Percentiles rank a stretch among this genome's conserved stretches.
Conservation (phyloP, 53 echinoderm and acorn worm genomes). For the Arbacia lixula region DNA sequence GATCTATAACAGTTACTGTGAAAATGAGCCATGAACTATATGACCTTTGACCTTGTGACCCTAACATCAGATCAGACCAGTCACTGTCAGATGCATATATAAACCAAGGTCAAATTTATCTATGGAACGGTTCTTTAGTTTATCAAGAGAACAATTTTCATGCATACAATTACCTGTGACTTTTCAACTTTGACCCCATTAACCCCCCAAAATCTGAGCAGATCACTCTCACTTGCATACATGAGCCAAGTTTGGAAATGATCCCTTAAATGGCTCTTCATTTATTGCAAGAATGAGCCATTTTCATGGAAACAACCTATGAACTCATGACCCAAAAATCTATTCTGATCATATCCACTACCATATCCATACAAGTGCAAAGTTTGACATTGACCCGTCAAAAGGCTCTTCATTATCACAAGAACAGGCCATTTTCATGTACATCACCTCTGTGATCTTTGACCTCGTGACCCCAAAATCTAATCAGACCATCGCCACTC, state of each 20-base stretch:
- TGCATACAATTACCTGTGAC: constrained; percentile 11
- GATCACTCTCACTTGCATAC: constrained; percentile 5
- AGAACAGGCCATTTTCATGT: not conserved
- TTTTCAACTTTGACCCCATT: constrained; percentile 28
- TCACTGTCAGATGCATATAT: constrained; percentile 7
- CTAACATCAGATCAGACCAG: not conserved
- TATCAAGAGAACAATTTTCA: constrained; percentile 17
- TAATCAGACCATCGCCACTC: not conserved
- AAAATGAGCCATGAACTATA: constrained; percentile 4
- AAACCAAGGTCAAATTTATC: constrained; percentile 5
- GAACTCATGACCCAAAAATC: constrained; percentile 21
- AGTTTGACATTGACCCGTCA: not conserved
- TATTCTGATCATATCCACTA: not conserved
- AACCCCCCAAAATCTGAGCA: constrained; percentile 18
- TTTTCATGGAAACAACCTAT: constrained; percentile 21
- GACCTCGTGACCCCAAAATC: no score
- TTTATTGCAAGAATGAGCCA: constrained; percentile 20
- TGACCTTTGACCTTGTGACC: not conserved
- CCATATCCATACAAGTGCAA: constrained; percentile 8
- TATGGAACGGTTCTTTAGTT: not conserved
- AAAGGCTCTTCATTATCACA: not conserved
- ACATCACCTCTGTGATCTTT: not conserved
- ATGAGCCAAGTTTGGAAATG: constrained; percentile 26
- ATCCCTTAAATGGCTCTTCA: constrained; percentile 4
- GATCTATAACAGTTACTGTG: no score